Conservation (phyloP, 2,113 vertebrate species). For the Colistium nudipinnis region DNA sequence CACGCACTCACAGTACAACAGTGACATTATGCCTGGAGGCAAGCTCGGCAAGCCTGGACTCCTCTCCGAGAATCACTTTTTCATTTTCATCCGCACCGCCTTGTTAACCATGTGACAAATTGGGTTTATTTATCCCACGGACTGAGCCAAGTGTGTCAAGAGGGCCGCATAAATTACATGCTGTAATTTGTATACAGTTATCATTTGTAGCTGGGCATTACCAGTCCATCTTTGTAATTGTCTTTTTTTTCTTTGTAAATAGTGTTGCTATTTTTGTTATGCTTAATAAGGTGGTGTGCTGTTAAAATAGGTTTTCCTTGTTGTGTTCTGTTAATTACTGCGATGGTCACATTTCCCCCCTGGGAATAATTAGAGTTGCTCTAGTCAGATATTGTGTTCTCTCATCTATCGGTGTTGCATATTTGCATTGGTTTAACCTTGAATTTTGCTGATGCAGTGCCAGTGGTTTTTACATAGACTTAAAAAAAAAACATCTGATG, state of each 20-base stretch:
- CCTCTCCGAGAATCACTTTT: constrained; percentile 11
- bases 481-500: constrained; percentile 5
- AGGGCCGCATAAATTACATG: constrained; percentile 3
- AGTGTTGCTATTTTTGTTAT: no score
- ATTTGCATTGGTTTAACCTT: constrained; percentile 6
- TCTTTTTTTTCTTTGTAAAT: constrained; percentile 3
- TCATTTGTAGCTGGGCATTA: background rate
- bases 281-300: background rate
- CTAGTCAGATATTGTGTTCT: background rate
- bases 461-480: background rate
- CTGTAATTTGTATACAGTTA: constrained; percentile 15
- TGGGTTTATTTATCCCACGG: constrained; percentile 15
- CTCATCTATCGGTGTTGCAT: background rate
- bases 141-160: constrained; percentile 9
- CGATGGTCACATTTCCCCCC: background rate
- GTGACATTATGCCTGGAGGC: constrained; percentile 29
- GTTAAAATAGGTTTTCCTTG: background rate
- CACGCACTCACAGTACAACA: constrained; percentile 13
- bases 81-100: constrained; percentile 26
- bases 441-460: background rate
- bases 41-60: constrained; percentile 34
- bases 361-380: constrained; percentile 8
- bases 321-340: constrained; percentile 3
- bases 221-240: constrained; percentile 4
- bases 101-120: constrained; percentile 50